Conservation (phyloP, 2,797 vertebrate species). For the Tiaroga cobitis region DNA sequence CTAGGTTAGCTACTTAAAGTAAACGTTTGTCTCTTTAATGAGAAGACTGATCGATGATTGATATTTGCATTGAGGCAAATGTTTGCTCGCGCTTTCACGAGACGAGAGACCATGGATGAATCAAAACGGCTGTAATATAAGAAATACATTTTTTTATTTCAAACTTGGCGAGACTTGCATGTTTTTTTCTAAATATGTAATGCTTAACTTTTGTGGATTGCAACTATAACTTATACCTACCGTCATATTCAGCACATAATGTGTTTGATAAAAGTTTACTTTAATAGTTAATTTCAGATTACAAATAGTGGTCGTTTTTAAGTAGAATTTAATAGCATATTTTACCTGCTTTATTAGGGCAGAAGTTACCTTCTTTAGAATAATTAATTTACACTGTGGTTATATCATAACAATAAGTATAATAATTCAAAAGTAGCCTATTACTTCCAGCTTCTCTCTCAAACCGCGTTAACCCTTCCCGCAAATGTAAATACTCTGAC, state of each 20-base stretch:
- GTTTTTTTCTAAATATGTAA: neutral
- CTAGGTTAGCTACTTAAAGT: constrained; percentile 1
- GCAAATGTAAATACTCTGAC: neutral
- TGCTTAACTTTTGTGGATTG: neutral
- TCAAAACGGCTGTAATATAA: neutral
- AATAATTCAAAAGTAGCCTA: neutral
- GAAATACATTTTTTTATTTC: neutral
- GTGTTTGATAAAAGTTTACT: neutral
- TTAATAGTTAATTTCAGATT: neutral
- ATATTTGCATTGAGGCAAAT: constrained; percentile 42
- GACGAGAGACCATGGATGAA: neutral
- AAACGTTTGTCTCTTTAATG: neutral
- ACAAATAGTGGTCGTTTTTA: neutral
- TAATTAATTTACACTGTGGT: neutral
- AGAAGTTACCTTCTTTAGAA: neutral
- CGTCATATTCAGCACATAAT: constrained; percentile 43
- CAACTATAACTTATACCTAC: constrained; percentile 19
- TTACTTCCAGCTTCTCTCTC: neutral
- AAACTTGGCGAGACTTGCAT: neutral
- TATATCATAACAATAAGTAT: neutral
- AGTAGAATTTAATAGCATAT: neutral
- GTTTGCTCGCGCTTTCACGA: neutral
- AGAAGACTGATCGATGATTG: neutral
- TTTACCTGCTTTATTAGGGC: neutral
- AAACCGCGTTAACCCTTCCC: neutral